phyloP scores from a whole-genome alignment of 1,140 invertebrate species.

The Hycleus cichorii region DNA sequence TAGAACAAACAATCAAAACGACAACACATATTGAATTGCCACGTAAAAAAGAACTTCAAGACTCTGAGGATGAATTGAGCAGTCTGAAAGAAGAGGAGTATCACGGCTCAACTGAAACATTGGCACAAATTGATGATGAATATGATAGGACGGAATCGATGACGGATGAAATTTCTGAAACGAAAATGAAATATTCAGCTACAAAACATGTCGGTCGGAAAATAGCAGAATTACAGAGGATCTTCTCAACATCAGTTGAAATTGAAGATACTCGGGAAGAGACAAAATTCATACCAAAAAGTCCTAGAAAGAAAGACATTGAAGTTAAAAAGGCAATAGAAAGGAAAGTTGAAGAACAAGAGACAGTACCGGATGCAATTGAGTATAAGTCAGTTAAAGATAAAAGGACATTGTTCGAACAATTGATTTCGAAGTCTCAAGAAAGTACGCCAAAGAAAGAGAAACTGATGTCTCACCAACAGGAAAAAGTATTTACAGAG shows the following conservation, averaged over 20 bases:
- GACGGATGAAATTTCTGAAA: constrained; percentile 10
- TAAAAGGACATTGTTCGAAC: constrained; percentile 49
- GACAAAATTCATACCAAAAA: constrained; percentile 5
- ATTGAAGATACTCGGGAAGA: constrained; percentile 16
- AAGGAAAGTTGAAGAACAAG: not conserved
- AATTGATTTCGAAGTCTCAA: constrained; percentile 37
- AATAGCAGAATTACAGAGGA: constrained; percentile 44
- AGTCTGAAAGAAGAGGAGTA: constrained; percentile 40
- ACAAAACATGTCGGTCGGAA: constrained; percentile 42
- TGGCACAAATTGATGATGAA: constrained; percentile 38
- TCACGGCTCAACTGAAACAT: constrained; percentile 37
- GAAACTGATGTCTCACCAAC: not conserved
- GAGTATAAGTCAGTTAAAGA: constrained; percentile 45
- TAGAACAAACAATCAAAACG: constrained; percentile 39
- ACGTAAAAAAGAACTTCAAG: constrained; percentile 29
- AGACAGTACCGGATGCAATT: constrained; percentile 33
- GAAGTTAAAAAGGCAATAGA: constrained; percentile 20
- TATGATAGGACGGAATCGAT: constrained; percentile 27
- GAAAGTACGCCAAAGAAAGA: constrained; percentile 27
- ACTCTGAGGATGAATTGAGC: constrained; percentile 40
- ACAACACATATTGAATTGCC: constrained; percentile 28
- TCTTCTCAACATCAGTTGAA: constrained; percentile 35
- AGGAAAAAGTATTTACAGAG: constrained; percentile 19
- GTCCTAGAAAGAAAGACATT: constrained; percentile 11
- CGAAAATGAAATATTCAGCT: constrained; percentile 17